Percentiles rank a stretch among this genome's conserved stretches.
Evolutionary conservation across 2,113 vertebrate genomes (phyloP).

Genomic region (Menura novaehollandiae): DNA sequence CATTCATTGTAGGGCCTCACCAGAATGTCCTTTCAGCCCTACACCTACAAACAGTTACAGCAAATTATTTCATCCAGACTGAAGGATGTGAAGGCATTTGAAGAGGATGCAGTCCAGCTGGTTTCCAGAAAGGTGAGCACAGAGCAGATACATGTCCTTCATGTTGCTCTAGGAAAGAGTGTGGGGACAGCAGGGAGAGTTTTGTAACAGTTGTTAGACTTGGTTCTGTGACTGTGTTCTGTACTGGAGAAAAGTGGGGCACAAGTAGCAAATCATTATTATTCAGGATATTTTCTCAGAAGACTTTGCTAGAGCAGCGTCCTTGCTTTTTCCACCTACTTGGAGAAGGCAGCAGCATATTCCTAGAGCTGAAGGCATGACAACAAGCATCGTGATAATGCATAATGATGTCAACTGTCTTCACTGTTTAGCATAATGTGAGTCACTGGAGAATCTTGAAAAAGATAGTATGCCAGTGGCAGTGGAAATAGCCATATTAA

Average conservation of each 20-base stretch:
- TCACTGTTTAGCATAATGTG: neutral
- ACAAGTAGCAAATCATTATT: neutral
- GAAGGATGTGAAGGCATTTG: constrained; percentile 85
- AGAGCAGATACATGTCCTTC: neutral
- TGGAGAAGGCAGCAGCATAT: neutral
- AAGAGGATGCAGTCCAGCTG: constrained; percentile 92
- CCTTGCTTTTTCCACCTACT: neutral
- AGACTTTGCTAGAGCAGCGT: neutral
- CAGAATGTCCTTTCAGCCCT: constrained; percentile 96
- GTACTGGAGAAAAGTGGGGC: neutral
- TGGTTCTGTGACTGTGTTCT: neutral
- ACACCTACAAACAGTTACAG: constrained; percentile 90
- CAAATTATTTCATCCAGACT: constrained; percentile 89
- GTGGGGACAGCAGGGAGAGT: neutral
- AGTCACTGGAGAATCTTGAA: neutral
- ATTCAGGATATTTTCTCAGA: neutral
- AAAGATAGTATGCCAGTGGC: neutral
- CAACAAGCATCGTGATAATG: neutral
- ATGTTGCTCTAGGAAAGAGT: no score
- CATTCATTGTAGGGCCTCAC: constrained; percentile 84
- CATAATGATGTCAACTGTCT: constrained; percentile 10
- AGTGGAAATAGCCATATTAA: neutral
- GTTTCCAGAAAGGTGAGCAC: constrained; percentile 88
- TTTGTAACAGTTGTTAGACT: neutral
- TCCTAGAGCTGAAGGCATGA: neutral